Evolutionary conservation across 2,113 vertebrate species (phyloP).

Genomic region (Stigmatopora argus): DNA sequence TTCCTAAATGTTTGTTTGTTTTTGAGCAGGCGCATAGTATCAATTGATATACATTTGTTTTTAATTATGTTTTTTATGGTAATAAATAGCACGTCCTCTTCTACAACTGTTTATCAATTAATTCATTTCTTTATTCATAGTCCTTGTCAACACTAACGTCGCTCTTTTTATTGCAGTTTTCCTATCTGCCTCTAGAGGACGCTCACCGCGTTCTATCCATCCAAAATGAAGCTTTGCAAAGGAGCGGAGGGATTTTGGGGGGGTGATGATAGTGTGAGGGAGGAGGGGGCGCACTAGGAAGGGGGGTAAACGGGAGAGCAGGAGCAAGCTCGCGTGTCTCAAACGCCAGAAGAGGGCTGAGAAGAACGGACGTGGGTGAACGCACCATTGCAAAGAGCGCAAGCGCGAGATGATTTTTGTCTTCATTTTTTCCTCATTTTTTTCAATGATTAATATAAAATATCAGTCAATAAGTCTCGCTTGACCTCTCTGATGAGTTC

Average conservation of each 20-base stretch:
- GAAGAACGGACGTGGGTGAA: slow-evolving; percentile 19
- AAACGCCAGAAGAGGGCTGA: slow-evolving; percentile 48
- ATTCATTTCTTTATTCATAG: background rate
- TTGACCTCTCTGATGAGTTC: slow-evolving; percentile 39
- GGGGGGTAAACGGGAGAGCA: slow-evolving; percentile 10
- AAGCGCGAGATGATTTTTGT: slow-evolving; percentile 13
- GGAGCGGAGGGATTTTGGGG: slow-evolving; percentile 13
- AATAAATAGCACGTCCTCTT: background rate
- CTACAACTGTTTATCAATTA: background rate
- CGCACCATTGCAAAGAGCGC: background rate
- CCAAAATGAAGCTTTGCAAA: slow-evolving; percentile 35
- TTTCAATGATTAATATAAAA: slow-evolving; percentile 3
- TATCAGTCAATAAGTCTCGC: background rate
- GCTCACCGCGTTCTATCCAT: slow-evolving; percentile 13
- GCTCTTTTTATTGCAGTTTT: slow-evolving; percentile 26
- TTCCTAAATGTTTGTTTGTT: too few relatives aligned
- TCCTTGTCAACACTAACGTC: background rate
- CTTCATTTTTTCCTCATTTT: background rate
- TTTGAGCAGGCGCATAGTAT: too few relatives aligned
- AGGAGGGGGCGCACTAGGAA: slow-evolving; percentile 17
- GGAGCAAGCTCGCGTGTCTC: slow-evolving; percentile 36
- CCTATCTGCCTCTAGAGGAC: slow-evolving; percentile 27
- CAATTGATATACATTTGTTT: too few relatives aligned
- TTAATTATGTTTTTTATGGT: background rate
- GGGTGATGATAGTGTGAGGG: background rate